phyloP scores from a whole-genome alignment of 2,113 vertebrate genomes.

The Apodemus sylvaticus region DNA sequence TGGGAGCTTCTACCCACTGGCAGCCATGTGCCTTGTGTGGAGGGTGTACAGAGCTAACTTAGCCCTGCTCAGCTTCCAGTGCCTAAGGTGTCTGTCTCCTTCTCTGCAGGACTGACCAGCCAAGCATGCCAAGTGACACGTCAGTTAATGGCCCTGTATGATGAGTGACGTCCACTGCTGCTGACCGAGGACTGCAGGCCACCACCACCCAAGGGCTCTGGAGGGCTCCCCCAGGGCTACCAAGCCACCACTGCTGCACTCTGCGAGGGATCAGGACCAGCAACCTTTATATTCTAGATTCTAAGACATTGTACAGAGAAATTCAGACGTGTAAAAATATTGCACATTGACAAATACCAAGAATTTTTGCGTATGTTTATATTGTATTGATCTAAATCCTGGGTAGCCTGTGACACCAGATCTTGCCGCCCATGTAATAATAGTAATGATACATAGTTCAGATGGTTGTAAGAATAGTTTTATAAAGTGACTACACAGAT shows the following conservation, averaged over 20 bases:
- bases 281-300: slow-evolving; percentile 93
- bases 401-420: slow-evolving; percentile 93
- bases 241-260: slow-evolving; percentile 88
- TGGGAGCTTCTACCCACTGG: neutral
- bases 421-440: slow-evolving; percentile 94
- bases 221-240: slow-evolving; percentile 85
- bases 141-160: slow-evolving; percentile 95
- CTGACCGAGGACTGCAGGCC: slow-evolving; percentile 87
- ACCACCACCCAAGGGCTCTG: slow-evolving; percentile 83
- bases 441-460: slow-evolving; percentile 96
- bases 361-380: slow-evolving; percentile 97
- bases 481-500: slow-evolving; percentile 97
- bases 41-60: neutral
- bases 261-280: slow-evolving; percentile 97
- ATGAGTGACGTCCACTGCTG: slow-evolving; percentile 83
- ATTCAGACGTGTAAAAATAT: slow-evolving; percentile 91
- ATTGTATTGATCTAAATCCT: slow-evolving; percentile 95
- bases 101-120: slow-evolving; percentile 88
- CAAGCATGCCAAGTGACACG: slow-evolving; percentile 85
- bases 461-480: slow-evolving; percentile 99
- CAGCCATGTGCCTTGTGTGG: accelerated
- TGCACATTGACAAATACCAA: slow-evolving; percentile 93
- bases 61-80: neutral
- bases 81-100: slow-evolving; percentile 50
- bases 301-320: slow-evolving; percentile 96